phyloP scores from a whole-genome alignment of 1,140 invertebrate genomes.

The Thalassaphorura encarpata region DNA sequence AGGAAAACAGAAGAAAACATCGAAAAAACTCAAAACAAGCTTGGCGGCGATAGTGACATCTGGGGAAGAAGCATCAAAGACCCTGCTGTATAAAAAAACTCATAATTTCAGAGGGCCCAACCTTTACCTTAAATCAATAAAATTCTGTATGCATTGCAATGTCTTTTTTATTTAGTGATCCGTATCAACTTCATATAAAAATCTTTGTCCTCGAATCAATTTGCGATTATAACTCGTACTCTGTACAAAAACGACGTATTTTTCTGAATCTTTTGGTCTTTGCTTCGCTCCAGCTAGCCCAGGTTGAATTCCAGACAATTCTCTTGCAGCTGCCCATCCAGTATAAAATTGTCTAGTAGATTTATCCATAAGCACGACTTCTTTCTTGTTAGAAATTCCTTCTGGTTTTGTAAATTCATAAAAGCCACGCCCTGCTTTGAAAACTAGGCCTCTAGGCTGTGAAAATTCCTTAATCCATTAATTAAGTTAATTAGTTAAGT shows the following conservation, averaged over 20 bases:
- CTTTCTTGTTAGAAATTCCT: conserved; percentile 12
- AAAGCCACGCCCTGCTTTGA: conserved; percentile 15
- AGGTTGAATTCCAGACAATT: conserved; percentile 11
- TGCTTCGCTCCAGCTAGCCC: conserved; percentile 1
- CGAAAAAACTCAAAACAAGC: too few relatives aligned
- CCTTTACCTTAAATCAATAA: too few relatives aligned
- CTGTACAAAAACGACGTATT: conserved; percentile 16
- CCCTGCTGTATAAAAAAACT: too few relatives aligned
- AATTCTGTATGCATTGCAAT: too few relatives aligned
- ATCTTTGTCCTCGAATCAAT: conserved; percentile 13
- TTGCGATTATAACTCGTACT: conserved; percentile 20
- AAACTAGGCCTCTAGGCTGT: conserved; percentile 5
- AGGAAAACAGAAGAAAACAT: too few relatives aligned
- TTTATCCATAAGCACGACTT: conserved; percentile 19
- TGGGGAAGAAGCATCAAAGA: too few relatives aligned
- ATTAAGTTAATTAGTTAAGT: too few relatives aligned
- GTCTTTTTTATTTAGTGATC: conserved; percentile 12
- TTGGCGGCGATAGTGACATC: too few relatives aligned
- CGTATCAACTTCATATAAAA: conserved; percentile 19
- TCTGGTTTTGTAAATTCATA: conserved; percentile 20
- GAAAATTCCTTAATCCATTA: conserved; percentile 18
- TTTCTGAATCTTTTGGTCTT: conserved; percentile 7
- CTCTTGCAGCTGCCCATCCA: conserved; percentile 14
- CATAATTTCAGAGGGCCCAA: too few relatives aligned
- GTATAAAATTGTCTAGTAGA: conserved; percentile 14